These are phyloP conservation scores for Tachuris rubrigastra DNA, from an alignment of 2,113 vertebrate species.

Conservation along the genomic window DNA sequence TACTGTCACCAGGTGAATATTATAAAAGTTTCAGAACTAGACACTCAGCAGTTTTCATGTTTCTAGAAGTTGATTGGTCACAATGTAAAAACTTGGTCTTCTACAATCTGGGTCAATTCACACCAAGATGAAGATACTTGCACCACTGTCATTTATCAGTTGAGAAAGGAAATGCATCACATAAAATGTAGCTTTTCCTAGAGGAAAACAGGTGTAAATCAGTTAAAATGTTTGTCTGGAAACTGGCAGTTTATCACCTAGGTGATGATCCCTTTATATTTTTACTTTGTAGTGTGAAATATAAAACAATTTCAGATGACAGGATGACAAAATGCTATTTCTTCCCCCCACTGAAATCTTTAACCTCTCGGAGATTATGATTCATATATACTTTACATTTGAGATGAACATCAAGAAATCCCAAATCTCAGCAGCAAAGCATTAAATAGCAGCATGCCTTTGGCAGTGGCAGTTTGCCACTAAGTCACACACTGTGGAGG, in stretches of 20 bases:
- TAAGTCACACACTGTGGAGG: neutral
- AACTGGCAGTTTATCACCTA: constrained; percentile 70
- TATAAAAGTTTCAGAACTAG: neutral
- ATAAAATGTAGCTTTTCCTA: constrained; percentile 60
- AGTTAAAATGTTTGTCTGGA: constrained; percentile 67
- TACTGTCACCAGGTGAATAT: neutral
- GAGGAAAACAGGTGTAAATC: constrained; percentile 74
- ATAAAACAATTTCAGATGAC: constrained; percentile 71
- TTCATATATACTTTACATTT: constrained; percentile 65
- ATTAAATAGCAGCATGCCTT: constrained; percentile 41
- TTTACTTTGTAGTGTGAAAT: constrained; percentile 62
- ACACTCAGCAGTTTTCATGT: neutral
- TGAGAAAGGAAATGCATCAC: constrained; percentile 53
- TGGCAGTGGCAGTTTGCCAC: constrained; percentile 25
- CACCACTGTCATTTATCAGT: constrained; percentile 42
- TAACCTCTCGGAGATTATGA: constrained; percentile 56
- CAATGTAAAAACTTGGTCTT: neutral
- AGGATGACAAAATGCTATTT: constrained; percentile 59
- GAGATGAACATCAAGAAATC: constrained; percentile 62
- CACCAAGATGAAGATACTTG: constrained; percentile 44
- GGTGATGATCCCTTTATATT: constrained; percentile 73
- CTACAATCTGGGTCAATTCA: constrained; percentile 26
- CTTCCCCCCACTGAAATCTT: constrained; percentile 39
- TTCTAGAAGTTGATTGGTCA: neutral
- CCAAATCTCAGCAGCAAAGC: constrained; percentile 31